These are phyloP conservation scores for Seriola dumerili DNA, from an alignment of 2,113 vertebrate species.

Conservation along the genomic window DNA sequence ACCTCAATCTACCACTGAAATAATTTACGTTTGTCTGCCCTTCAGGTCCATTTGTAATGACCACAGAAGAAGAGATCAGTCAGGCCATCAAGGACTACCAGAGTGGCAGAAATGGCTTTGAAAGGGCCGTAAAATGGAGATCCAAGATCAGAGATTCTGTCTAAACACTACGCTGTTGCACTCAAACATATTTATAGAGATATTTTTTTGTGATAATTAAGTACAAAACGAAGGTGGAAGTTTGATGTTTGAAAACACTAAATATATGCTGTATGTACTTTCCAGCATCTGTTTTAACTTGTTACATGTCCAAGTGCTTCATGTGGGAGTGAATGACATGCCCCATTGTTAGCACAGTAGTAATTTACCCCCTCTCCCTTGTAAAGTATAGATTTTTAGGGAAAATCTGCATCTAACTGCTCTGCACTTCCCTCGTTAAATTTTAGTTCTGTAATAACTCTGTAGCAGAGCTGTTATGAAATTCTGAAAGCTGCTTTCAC, in stretches of 20 bases:
- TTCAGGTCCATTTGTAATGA: constrained; percentile 88
- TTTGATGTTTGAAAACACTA: neutral
- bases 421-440: constrained; percentile 31
- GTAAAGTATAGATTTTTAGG: constrained; percentile 39
- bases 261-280: neutral
- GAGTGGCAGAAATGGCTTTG: constrained; percentile 85
- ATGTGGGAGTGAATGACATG: neutral
- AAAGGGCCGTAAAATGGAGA: constrained; percentile 84
- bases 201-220: neutral
- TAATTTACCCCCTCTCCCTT: neutral
- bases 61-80: constrained; percentile 85
- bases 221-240: too few species aligned
- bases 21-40: constrained; percentile 42
- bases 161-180: constrained; percentile 16
- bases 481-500: neutral
- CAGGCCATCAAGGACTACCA: constrained; percentile 83
- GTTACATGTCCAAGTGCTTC: neutral
- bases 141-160: constrained; percentile 80
- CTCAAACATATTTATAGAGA: neutral
- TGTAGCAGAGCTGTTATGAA: neutral
- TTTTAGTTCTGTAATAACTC: constrained; percentile 7
- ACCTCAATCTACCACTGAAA: neutral
- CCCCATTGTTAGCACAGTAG: neutral
- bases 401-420: constrained; percentile 20
- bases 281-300: neutral